Evolutionary conservation across 2,888 invertebrate species (phyloP), one percentile per base, ranked within the genome.

Genomic region (Chironomus tentans): DNA sequence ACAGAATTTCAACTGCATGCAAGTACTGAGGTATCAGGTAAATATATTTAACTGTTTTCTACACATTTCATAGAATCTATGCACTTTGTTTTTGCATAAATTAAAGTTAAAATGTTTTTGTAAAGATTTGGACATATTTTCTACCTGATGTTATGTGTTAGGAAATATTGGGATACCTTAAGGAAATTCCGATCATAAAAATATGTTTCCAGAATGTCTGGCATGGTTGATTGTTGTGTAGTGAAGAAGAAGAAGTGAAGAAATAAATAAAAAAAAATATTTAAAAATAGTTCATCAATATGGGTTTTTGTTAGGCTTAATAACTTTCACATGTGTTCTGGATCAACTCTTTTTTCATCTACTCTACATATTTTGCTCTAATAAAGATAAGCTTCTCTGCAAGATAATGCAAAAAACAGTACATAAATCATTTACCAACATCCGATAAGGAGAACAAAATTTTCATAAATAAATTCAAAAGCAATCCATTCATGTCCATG

Each of bases 111-210:
- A 28, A 7, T 15, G 13, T 12, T 21, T 68, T 38, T 22, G 65
- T 65, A 13, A 13, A 12, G 15, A 68, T 28, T 13, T 46, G 28
- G 3, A n/a, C 38, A 6, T 38, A 21, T 62, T 13, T 68, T 46
- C 68, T 13, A 28, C n/a, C 21, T 24, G 21, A 65, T 56, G 56
- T 68, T 28, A 28, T 38, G n/a, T 65, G 21, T 65, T 21, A 65
- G 12, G n/a, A 21, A 18, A 18, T 65, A 6, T 65, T 65, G 18
- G 7, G 21, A 18, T 38, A 68, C 15, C 21, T 68, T 68, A 38
- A 68, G 68, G 68, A 68, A 68, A 68, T 68, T 68, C 68, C 68
- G 68, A 68, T 68, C 68, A 68, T 46, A 68, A 68, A 68, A 68
- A 28, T 18, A 68, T 68, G 68, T 68, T 68, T 68, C 68, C 68